Percentiles rank a stretch among this genome's conserved stretches.
Evolutionary conservation across 2,888 invertebrate species (phyloP).

Genomic region (Smittia sp.): DNA sequence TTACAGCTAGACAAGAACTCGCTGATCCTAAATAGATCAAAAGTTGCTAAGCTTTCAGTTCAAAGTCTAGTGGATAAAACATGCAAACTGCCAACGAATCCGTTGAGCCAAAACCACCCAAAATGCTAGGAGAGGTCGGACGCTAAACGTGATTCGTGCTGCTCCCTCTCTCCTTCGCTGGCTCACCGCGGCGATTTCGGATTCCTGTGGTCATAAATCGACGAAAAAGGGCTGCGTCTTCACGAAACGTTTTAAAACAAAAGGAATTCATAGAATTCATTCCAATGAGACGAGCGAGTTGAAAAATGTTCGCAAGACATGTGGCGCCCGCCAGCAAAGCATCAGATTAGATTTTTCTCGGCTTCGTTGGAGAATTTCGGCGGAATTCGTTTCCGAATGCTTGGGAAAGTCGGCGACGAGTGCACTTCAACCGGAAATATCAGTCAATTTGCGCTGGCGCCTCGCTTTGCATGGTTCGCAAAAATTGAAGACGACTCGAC

Average conservation of each 20-base stretch:
- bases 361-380: neutral
- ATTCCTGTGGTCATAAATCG: slow-evolving; percentile 41
- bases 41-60: neutral
- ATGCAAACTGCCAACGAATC: too few species aligned
- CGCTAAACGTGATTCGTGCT: slow-evolving; percentile 25
- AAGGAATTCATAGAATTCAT: slow-evolving; percentile 37
- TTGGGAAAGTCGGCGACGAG: neutral
- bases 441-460: slow-evolving; percentile 14
- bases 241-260: neutral
- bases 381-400: neutral
- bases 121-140: neutral
- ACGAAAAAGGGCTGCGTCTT: slow-evolving; percentile 19
- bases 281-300: slow-evolving; percentile 10
- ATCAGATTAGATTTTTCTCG: slow-evolving; percentile 21
- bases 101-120: slow-evolving; percentile 5
- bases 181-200: neutral
- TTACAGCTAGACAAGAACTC: neutral
- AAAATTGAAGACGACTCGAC: neutral
- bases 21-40: too few species aligned
- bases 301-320: slow-evolving; percentile 29
- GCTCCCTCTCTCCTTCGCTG: neutral
- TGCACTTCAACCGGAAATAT: slow-evolving; percentile 17
- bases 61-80: too few species aligned
- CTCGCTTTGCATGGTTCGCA: neutral
- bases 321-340: slow-evolving; percentile 18